phyloP scores from a whole-genome alignment of 2,888 invertebrate species.

The Diachrysia chrysitis region DNA sequence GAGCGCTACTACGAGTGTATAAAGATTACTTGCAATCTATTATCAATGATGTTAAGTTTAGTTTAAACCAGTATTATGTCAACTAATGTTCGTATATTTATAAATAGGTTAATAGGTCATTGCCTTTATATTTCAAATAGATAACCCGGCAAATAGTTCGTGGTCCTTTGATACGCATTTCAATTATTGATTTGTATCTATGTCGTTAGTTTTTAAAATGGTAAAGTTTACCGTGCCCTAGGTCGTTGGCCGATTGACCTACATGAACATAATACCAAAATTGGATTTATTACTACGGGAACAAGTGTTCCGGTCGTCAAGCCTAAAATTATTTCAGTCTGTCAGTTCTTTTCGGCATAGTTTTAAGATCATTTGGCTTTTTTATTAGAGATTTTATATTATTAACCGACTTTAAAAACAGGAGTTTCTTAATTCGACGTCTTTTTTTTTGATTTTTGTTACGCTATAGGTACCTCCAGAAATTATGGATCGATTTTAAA shows the following conservation, averaged over 20 bases:
- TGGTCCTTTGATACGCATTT: constrained; percentile 4
- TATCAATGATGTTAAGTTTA: constrained; percentile 10
- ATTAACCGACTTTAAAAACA: no score
- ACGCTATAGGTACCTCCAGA: no score
- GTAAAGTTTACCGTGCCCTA: constrained; percentile 13
- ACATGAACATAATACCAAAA: constrained; percentile 20
- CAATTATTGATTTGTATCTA: neutral
- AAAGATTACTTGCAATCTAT: neutral
- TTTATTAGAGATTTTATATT: no score
- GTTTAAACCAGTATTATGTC: constrained; percentile 9
- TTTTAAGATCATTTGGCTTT: neutral
- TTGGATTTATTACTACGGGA: constrained; percentile 33
- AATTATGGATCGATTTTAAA: no score
- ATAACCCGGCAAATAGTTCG: neutral
- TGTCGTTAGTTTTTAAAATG: neutral
- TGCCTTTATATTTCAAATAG: constrained; percentile 3
- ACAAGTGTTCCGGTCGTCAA: constrained; percentile 17
- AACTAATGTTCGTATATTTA: constrained; percentile 24
- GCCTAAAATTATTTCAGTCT: neutral
- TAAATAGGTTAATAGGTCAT: constrained; percentile 22
- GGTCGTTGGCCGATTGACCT: constrained; percentile 43
- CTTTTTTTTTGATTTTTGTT: no score
- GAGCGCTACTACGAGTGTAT: constrained; percentile 3
- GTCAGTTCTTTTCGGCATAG: constrained; percentile 12
- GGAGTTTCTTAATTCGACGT: no score